Evolutionary conservation across 2,113 vertebrate genomes (phyloP), one percentile per base, ranked within the genome.

Genomic region (Coptodon rendalli): DNA sequence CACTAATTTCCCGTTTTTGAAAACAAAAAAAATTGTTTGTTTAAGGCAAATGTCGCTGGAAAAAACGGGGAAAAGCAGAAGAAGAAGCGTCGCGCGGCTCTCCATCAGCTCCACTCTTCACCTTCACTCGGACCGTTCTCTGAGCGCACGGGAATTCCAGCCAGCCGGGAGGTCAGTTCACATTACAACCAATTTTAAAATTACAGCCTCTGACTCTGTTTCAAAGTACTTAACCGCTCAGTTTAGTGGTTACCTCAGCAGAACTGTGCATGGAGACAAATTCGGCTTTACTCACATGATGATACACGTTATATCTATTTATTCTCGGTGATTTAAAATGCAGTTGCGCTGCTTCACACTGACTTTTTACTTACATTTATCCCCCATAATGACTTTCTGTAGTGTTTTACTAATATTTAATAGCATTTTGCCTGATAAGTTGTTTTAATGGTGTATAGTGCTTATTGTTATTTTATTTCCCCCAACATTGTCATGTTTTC

Each of bases 81-180:
- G 57, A 34, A 76, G 81, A 86, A 56, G 76, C 61, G 82, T 38
- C 19, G 19, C 22, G n/a, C 54, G 31, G 27, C 5, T 84, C 83
- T 71, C 59, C 87, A 83, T 87, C 90, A 24, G 84, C 54, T 66
- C 17, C 73, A 31, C 71, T 56, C 52, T 2, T 36, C 45, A 22
- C 24, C 63, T 11, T 50, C 73, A 63, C 81, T 66, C 17, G 9
- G 84, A 80, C 14, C 19, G 68, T 16, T 29, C 24, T 84, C 53
- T 6, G 86, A 54, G 84, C 80, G 17, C 43, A 76, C 80, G n/a
- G 68, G 81, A 80, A 29, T 61, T 24, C 19, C 76, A 53, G 45
- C 71, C 86, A 83, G 31, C 57, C 12, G 22, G 43, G 82, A 92
- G 93, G 93, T 95, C 80, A 76, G 90, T 92, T 61, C 71, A 87